A percentile compares a stretch with the other conserved stretches of the same genome.
Conservation (phyloP, 2,797 vertebrate species). For the Heteromormyrus szaboi region DNA sequence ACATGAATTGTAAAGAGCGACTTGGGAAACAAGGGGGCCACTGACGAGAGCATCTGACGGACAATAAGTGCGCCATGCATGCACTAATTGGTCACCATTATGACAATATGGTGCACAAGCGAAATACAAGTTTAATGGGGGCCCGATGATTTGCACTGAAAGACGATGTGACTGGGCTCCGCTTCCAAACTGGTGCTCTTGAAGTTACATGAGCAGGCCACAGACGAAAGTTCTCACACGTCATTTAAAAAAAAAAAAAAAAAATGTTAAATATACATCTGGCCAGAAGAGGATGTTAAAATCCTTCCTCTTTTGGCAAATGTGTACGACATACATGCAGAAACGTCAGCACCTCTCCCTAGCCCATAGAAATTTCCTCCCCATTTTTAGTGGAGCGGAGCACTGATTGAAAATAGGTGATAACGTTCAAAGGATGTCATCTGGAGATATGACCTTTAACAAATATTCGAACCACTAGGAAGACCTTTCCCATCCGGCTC, state of each 20-base stretch:
- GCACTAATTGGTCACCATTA: constrained; percentile 54
- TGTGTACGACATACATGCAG: not conserved
- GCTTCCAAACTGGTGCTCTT: constrained; percentile 62
- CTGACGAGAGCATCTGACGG: not conserved
- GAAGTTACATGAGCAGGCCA: constrained; percentile 18
- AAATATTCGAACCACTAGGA: not conserved
- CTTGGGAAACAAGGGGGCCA: constrained; percentile 18
- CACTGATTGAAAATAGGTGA: not conserved
- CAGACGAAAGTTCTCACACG: not conserved
- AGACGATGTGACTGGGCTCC: constrained; percentile 61
- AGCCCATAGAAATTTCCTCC: not conserved
- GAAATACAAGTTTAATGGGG: constrained; percentile 52
- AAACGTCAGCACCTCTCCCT: not conserved
- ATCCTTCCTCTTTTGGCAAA: not conserved
- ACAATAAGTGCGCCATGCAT: constrained; percentile 43
- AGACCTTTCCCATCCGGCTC: not conserved
- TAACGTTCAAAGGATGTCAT: not conserved
- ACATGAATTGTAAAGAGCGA: constrained; percentile 17
- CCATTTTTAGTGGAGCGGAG: not conserved
- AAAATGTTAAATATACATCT: not conserved
- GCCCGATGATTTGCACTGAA: constrained; percentile 63
- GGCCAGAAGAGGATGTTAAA: not conserved
- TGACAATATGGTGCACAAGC: not conserved
- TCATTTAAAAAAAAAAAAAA: not conserved
- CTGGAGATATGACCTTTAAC: not conserved